A percentile compares a stretch with the other conserved stretches of the same genome.
Evolutionary conservation across 2,113 vertebrate species (phyloP).

Genomic region (Calonectris borealis): DNA sequence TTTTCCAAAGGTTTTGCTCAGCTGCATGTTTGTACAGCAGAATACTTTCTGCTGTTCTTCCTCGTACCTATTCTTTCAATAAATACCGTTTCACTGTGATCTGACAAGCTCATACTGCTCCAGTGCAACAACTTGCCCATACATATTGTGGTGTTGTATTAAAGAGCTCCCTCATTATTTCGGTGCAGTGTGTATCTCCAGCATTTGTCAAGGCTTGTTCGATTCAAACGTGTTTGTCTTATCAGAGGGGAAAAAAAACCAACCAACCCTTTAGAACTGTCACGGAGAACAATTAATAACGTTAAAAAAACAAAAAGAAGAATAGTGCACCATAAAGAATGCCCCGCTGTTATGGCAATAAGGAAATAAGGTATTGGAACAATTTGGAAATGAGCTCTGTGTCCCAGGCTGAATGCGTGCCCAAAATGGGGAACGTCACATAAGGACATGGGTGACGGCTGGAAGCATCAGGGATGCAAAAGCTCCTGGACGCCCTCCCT

Average conservation of each 20-base stretch:
- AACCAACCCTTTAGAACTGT: slow-evolving; percentile 51
- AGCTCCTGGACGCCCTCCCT: not conserved
- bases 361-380: not conserved
- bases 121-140: slow-evolving; percentile 51
- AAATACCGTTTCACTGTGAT: not conserved
- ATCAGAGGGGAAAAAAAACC: not conserved
- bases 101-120: slow-evolving; percentile 59
- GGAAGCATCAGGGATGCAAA: not conserved
- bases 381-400: not conserved
- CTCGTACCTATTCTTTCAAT: slow-evolving; percentile 24
- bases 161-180: slow-evolving; percentile 59
- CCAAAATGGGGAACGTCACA: accelerated
- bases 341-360: not conserved
- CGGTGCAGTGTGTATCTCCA: not conserved
- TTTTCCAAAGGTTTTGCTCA: not conserved
- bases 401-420: not conserved
- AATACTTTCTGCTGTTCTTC: slow-evolving; percentile 42
- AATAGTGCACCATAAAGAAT: not conserved
- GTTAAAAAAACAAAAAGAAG: not conserved
- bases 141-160: slow-evolving; percentile 49
- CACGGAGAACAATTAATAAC: slow-evolving; percentile 48
- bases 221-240: slow-evolving; percentile 17
- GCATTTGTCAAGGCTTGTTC: slow-evolving; percentile 73
- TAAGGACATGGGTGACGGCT: not conserved
- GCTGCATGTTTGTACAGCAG: slow-evolving; percentile 2